Evolutionary conservation across 1,140 invertebrate species (phyloP).

Genomic region (Orchesella cincta): DNA sequence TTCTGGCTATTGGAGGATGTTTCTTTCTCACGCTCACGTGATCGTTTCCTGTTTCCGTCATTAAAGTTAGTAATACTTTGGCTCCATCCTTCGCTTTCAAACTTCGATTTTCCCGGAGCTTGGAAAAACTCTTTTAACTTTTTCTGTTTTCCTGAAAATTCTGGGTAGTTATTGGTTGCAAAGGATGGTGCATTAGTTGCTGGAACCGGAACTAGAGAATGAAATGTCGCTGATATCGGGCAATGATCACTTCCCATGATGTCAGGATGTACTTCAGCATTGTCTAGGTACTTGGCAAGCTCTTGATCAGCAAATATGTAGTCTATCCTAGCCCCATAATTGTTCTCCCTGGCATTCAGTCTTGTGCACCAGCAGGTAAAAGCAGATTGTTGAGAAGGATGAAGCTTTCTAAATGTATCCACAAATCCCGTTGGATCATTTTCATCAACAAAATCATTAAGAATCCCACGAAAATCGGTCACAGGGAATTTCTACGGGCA

Average conservation of each 20-base stretch:
- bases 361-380: conserved; percentile 64
- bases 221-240: conserved; percentile 58
- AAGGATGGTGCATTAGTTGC: conserved; percentile 55
- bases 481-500: conserved; percentile 53
- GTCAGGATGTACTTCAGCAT: conserved; percentile 58
- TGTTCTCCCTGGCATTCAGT: conserved; percentile 58
- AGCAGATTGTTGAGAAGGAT: conserved; percentile 57
- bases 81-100: no score
- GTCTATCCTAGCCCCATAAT: conserved; percentile 64
- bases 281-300: conserved; percentile 54
- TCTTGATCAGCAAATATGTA: conserved; percentile 60
- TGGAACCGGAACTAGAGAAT: conserved; percentile 51
- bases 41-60: no score
- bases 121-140: conserved; percentile 59
- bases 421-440: conserved; percentile 54
- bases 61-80: no score
- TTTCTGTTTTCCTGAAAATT: conserved; percentile 61
- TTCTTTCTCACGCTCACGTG: no score
- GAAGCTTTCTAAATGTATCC: conserved; percentile 61
- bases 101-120: no score
- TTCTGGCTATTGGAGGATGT: no score
- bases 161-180: conserved; percentile 61
- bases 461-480: conserved; percentile 56
- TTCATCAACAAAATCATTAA: conserved; percentile 54
- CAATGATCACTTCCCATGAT: conserved; percentile 65